Base-by-base conservation (phyloP, 2,888 invertebrate species). In the Eumerus sabulonum region DNA sequence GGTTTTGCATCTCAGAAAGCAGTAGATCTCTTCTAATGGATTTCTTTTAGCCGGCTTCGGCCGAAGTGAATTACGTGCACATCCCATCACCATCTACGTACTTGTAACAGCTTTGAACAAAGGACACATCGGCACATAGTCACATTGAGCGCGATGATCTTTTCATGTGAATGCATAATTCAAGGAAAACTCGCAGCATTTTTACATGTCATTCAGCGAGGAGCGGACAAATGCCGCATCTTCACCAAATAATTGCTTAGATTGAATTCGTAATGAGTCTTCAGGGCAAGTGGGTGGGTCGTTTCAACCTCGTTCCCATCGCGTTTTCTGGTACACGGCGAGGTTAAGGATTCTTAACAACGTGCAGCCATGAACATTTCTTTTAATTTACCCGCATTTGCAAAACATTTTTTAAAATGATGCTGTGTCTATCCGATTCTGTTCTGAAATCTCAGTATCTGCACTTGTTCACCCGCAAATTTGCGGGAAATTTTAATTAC, bases 131-230 rank as follows among this genome's bases (percentile, higher is more conserved):
- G 19, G 11, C 42, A 67, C 59, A 73, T 53, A 76, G 77, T 66
- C 72, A 71, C 57, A 60, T 57, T 79, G 59, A 44, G 64, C 50
- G 68, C 82, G 85, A 86, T 87, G 87, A 85, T 85, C 86, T 88
- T 88, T 88, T 89, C 89, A 89, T 88, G 89, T 85, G 83, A 85
- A 85, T 86, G 89, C 87, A 88, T 88, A 88, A 88, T 88, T 88
- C 88, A 88, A 88, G 74, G 73, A 59, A 74, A 74, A 64, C 68
- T 73, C 74, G 47, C n/a, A 56, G 51, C 45, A 62, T 56, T 66
- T 53, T 47, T 48, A 45, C 27, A 45, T 59, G 56, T 66, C 57
- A 67, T 77, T 77, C 62, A 36, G 40, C 56, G 47, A 44, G 35
- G 19, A 48, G 56, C 60, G 50, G 40, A 56, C 51, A 60, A 71